Base-by-base conservation (phyloP, 2,113 vertebrate genomes). In the Syngnathoides biaculeatus region DNA sequence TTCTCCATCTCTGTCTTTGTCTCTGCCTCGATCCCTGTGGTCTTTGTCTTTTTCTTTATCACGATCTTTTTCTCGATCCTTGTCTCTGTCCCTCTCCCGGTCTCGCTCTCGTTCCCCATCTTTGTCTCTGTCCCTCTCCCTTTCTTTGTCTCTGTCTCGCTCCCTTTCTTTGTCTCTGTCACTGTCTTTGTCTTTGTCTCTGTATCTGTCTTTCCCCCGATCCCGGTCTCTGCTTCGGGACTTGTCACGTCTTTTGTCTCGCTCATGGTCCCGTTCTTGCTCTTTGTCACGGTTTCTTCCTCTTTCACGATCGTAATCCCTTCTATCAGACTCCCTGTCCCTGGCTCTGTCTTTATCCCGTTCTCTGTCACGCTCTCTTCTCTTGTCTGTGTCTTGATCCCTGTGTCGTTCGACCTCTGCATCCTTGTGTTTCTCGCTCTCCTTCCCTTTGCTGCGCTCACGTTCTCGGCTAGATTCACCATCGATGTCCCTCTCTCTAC, bases 401-500 rank as follows among this genome's bases (percentile, higher is more conserved):
- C 58, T 72, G n/a, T 78, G 73, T 52, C 91, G 80, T 26, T 88
- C 86, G n/a, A 69, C 71, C 19, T 89, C 86, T 39, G 78, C 67
- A 55, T 89, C 84, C 15, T 67, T 65, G 22, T 78, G 81, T 67
- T 77, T 85, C 38, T 86, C 80, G 7, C 65, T 53, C 19, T 80
- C 82, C 56, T 57, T 70, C n/a, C 62, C 71, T 79, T 78, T 67
- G 72, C 75, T 84, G 35, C 77, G 81, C 0, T 88, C 85, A 55
- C 65, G 74, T 27, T 86, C 90, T 26, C 81, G 73, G 58, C 69
- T 77, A 0, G 67, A 73, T 10, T 88, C 86, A 0, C 8, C 42
- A 45, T 90, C 87, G 7, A 90, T 86, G 43, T 92, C 90, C 24
- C 86, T 66, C 55, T 73, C 91, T 74, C 90, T 78, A 1, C 86